Evolutionary conservation across 2,797 vertebrate species (phyloP).

Genomic region (Acanthornis magna): DNA sequence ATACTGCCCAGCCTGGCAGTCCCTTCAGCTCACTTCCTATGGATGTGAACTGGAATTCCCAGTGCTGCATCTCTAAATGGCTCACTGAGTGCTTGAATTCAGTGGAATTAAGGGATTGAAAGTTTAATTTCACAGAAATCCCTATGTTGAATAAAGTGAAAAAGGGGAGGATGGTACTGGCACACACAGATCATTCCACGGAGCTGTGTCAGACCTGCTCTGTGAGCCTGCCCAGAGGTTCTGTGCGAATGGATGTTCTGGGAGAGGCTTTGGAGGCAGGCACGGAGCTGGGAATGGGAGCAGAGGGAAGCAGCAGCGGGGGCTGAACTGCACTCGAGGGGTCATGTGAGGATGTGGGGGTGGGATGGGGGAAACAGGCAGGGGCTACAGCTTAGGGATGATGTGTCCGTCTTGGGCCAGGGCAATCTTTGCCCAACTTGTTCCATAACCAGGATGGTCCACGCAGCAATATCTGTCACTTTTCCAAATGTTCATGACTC

Average conservation of each 20-base stretch:
- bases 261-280: not conserved
- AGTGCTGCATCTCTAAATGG: not conserved
- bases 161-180: not conserved
- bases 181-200: fast-evolving
- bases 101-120: not conserved
- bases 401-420: not conserved
- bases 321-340: not conserved
- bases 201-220: not conserved
- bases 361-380: not conserved
- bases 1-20: fast-evolving
- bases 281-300: fast-evolving
- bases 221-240: not conserved
- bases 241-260: not conserved
- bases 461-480: not conserved
- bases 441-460: not conserved
- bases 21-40: not conserved
- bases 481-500: not conserved
- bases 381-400: too few species aligned
- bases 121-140: not conserved
- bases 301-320: not conserved
- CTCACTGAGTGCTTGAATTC: not conserved
- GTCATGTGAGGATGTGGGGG: not conserved
- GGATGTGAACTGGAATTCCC: not conserved
- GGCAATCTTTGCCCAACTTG: not conserved
- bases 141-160: not conserved